Base-by-base conservation (phyloP, 1,140 invertebrate species). In the Eumaeus atala region DNA sequence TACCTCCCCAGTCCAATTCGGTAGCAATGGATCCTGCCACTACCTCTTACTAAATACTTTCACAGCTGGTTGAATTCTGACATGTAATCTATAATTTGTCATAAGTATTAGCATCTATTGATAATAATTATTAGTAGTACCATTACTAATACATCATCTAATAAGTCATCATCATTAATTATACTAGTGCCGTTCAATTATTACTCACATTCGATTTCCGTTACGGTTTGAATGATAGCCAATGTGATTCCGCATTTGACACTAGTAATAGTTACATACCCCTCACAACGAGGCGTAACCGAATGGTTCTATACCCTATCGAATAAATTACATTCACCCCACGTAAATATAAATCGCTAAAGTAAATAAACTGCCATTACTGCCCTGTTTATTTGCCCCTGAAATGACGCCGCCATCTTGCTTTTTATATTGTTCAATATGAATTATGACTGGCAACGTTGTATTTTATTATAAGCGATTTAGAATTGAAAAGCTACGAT, bases 341-440 rank as follows among this genome's bases (percentile, higher is more conserved):
- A 66, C 68, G 64, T 72, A 71, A 79, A 80, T 74, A 78, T 79
- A 77, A 82, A 79, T 83, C 67, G 73, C 59, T 62, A 76, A 84
- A 86, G 81, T 86, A 86, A 86, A 86, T 86, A 86, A 74, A 80
- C 73, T 66, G 58, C 77, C 80, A 83, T 84, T 74, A 86, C 74
- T 82, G 74, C 75, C 75, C 82, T 79, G 77, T 81, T 84, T 82
- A 81, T 79, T 83, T 70, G 62, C 72, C 78, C 76, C 70, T 68
- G 52, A 51, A 34, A 38, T 48, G 73, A 61, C 66, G 79, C 83
- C 66, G 79, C 83, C 83, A 86, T 86, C 66, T 86, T 86, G 67
- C 58, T 70, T 70, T 73, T 62, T 67, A 64, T 69, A 69, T 68
- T 74, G 74, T 67, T 67, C 48, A 64, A 44, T 61, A 61, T 70